Percentiles rank a stretch among this genome's conserved stretches.
Evolutionary conservation across 92 coral and sea anemone species (phyloP).

Genomic region (Scolanthus callimorphus): DNA sequence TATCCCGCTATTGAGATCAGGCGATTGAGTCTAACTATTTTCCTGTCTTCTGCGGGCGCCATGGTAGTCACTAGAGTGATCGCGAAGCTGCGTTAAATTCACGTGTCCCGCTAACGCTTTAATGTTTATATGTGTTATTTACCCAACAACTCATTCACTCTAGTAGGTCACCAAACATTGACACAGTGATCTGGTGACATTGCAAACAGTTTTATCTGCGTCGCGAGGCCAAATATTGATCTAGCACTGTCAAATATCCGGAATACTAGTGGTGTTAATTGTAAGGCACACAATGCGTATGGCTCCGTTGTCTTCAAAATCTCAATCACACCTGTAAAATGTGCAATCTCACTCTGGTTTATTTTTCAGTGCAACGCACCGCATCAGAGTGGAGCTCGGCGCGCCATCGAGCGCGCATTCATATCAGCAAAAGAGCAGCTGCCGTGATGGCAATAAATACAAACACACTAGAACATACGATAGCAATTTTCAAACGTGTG

Average conservation of each 20-base stretch:
- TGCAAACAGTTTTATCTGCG: slow-evolving; percentile 64
- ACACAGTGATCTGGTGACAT: slow-evolving; percentile 28
- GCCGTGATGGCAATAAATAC: neutral
- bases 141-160: slow-evolving; percentile 43
- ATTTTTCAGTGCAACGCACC: neutral
- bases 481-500: neutral
- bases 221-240: slow-evolving; percentile 78
- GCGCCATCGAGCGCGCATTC: neutral
- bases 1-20: neutral
- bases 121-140: no score
- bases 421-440: neutral
- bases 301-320: slow-evolving; percentile 47
- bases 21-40: no score
- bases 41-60: no score
- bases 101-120: neutral
- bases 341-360: slow-evolving; percentile 28
- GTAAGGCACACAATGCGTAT: slow-evolving; percentile 30
- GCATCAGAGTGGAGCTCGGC: neutral
- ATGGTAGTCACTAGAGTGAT: no score
- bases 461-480: neutral
- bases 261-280: slow-evolving; percentile 63
- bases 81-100: neutral
- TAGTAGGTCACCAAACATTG: slow-evolving; percentile 71
- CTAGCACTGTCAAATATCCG: slow-evolving; percentile 73
- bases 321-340: slow-evolving; percentile 58